phyloP scores from a whole-genome alignment of 2,888 invertebrate genomes.

The Leucania comma region DNA sequence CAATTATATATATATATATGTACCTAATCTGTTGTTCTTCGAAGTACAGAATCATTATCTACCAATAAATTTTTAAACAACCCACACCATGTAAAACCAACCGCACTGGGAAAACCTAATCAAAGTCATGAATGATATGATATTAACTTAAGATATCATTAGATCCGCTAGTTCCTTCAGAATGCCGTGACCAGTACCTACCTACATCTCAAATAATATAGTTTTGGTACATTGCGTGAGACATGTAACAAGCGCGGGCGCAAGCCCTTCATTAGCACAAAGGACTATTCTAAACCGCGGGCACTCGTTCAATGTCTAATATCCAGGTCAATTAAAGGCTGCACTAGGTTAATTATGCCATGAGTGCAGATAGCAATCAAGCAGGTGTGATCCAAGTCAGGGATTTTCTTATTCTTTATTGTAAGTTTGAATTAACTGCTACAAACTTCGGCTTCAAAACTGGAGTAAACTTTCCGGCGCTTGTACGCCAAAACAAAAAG shows the following conservation, averaged over 20 bases:
- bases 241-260: conserved; percentile 29
- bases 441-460: too few species aligned
- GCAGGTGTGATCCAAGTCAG: conserved; percentile 4
- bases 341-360: conserved; percentile 32
- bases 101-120: conserved; percentile 6
- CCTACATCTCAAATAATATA: conserved; percentile 23
- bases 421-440: too few species aligned
- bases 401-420: neutral
- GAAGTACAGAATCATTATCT: neutral
- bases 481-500: too few species aligned
- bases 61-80: too few species aligned
- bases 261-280: conserved; percentile 41
- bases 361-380: conserved; percentile 13
- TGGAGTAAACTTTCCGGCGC: too few species aligned
- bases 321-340: conserved; percentile 55
- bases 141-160: conserved; percentile 19
- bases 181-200: conserved; percentile 14
- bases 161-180: conserved; percentile 31
- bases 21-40: conserved; percentile 1
- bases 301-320: conserved; percentile 45
- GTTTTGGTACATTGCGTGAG: conserved; percentile 40
- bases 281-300: conserved; percentile 36
- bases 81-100: neutral
- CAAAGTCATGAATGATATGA: neutral
- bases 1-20: neutral